Evolutionary conservation across 1,140 invertebrate genomes (phyloP).

Genomic region (Polypedilum pembai): DNA sequence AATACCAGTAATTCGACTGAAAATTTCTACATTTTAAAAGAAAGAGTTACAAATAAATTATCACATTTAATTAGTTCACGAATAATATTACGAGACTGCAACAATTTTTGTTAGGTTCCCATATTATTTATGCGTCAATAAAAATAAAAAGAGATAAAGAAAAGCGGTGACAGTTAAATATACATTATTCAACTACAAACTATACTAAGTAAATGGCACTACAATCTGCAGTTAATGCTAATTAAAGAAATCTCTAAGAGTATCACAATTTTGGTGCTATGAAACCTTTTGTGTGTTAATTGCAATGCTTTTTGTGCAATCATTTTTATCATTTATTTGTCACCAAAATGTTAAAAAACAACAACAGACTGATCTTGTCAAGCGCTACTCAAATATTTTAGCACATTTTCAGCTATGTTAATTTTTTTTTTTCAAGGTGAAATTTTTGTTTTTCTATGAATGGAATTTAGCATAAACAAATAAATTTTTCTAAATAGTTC

Average conservation of each 20-base stretch:
- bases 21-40: slow-evolving; percentile 43
- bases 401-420: not conserved
- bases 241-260: no score
- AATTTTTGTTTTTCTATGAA: no score
- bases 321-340: not conserved
- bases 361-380: not conserved
- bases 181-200: not conserved
- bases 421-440: not conserved
- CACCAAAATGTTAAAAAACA: not conserved
- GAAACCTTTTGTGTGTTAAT: slow-evolving; percentile 7
- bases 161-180: not conserved
- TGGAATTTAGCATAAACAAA: no score
- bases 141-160: not conserved
- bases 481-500: not conserved
- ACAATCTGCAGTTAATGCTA: no score
- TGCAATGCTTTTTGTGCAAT: not conserved
- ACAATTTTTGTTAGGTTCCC: not conserved
- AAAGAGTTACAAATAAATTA: not conserved
- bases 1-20: slow-evolving; percentile 45
- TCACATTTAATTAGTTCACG: not conserved
- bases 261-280: no score
- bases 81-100: not conserved
- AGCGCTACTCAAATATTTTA: not conserved
- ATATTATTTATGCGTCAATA: slow-evolving; percentile 18
- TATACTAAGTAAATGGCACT: not conserved